Evolutionary conservation across 2,797 vertebrate genomes (phyloP).

Genomic region (Heteromormyrus szaboi): DNA sequence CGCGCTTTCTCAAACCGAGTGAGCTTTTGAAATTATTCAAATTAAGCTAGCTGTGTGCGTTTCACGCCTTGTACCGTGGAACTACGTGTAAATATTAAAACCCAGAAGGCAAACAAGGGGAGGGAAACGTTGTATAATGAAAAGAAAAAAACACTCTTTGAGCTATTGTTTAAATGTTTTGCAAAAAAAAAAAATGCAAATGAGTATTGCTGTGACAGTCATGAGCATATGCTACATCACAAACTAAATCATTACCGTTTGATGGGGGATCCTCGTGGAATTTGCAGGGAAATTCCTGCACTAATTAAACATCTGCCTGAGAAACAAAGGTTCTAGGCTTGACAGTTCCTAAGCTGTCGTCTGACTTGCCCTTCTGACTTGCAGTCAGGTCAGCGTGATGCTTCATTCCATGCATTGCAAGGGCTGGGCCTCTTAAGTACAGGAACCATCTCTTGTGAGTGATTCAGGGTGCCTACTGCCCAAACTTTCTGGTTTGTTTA

Average conservation of each 20-base stretch:
- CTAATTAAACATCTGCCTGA: background rate
- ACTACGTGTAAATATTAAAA: background rate
- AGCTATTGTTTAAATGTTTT: background rate
- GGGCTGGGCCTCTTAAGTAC: background rate
- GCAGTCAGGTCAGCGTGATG: background rate
- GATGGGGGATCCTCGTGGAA: background rate
- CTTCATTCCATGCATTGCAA: constrained; percentile 2
- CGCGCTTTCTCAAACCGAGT: background rate
- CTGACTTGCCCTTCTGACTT: background rate
- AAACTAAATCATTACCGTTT: background rate
- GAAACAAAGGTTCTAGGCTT: background rate
- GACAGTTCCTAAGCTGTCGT: background rate
- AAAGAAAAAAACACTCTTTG: background rate
- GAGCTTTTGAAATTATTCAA: background rate
- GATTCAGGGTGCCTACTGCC: constrained; percentile 47
- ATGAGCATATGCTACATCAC: background rate
- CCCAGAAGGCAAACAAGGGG: background rate
- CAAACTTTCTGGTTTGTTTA: constrained; percentile 55
- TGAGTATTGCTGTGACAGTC: background rate
- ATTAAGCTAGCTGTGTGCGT: background rate
- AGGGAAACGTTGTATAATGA: background rate
- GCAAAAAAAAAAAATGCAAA: background rate
- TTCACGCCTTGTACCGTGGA: background rate
- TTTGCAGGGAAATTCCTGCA: background rate
- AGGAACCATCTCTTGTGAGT: constrained; percentile 31